Evolutionary conservation across 1,140 invertebrate species (phyloP).

Genomic region (Pantala flavescens): DNA sequence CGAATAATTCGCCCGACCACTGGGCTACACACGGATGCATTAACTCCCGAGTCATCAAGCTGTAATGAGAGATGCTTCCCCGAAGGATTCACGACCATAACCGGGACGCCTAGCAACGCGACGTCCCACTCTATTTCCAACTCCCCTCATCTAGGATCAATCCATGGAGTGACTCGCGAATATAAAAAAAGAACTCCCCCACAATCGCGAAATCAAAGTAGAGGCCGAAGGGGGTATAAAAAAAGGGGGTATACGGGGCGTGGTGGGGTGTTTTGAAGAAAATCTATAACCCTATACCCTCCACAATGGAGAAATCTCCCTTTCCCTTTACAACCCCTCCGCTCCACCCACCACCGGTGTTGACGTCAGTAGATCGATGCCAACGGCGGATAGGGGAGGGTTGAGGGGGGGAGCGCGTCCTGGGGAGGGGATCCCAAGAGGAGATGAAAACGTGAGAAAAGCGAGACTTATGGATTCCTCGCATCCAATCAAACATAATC

Average conservation of each 20-base stretch:
- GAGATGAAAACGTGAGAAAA: not conserved
- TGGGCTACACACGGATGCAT: too few relatives aligned
- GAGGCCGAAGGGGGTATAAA: not conserved
- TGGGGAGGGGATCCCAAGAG: not conserved
- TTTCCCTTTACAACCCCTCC: not conserved
- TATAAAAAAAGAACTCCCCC: not conserved
- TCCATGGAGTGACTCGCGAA: not conserved
- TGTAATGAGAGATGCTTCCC: too few relatives aligned
- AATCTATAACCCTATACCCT: conserved; percentile 2
- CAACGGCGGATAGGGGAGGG: not conserved
- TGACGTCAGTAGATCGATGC: conserved; percentile 7
- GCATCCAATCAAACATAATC: too few relatives aligned
- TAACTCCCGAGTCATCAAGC: too few relatives aligned
- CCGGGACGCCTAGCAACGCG: too few relatives aligned
- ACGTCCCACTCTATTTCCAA: too few relatives aligned
- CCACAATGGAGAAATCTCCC: conserved; percentile 2
- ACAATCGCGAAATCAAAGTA: not conserved
- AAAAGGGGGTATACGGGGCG: not conserved
- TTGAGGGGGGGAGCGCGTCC: not conserved
- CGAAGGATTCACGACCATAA: too few relatives aligned
- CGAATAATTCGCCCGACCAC: too few relatives aligned
- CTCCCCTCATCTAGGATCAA: not conserved
- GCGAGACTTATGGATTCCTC: too few relatives aligned
- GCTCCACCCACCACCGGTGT: not conserved
- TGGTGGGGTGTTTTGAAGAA: not conserved